phyloP scores from a whole-genome alignment of 2,888 invertebrate genomes.

The Drosophila imparisetae region DNA sequence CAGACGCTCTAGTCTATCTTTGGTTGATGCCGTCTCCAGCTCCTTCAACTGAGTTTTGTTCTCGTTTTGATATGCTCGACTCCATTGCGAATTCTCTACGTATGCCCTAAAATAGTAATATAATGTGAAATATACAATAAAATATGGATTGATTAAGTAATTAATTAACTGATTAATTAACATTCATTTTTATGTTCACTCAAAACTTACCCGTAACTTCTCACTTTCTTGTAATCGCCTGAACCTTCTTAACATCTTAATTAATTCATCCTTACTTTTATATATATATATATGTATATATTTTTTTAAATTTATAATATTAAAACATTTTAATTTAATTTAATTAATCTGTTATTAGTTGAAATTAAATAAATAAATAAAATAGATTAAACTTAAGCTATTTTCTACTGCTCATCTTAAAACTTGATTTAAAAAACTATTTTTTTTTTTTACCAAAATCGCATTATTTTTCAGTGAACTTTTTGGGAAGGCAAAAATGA shows the following conservation, averaged over 20 bases:
- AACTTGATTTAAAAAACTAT: no score
- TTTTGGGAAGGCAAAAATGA: neutral
- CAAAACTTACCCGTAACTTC: neutral
- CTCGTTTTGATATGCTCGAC: conserved; percentile 79
- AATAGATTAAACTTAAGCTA: neutral
- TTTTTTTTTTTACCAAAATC: no score
- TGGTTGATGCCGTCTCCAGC: conserved; percentile 76
- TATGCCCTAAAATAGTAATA: conserved; percentile 53
- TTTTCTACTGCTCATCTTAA: no score
- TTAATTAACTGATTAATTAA: neutral
- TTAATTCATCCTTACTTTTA: no score
- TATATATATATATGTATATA: no score
- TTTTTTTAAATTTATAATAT: no score
- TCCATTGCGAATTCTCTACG: conserved; percentile 79
- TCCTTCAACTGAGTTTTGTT: conserved; percentile 79
- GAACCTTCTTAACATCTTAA: neutral
- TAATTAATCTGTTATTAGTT: neutral
- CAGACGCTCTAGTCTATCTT: conserved; percentile 83
- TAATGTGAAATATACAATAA: no score
- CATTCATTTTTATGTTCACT: neutral
- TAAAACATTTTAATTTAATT: no score
- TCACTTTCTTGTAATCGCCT: neutral
- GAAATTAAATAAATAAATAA: neutral
- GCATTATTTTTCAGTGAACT: accelerated
- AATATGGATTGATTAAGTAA: accelerated